phyloP scores from a whole-genome alignment of 2,797 vertebrate genomes.

The Fundulus diaphanus region DNA sequence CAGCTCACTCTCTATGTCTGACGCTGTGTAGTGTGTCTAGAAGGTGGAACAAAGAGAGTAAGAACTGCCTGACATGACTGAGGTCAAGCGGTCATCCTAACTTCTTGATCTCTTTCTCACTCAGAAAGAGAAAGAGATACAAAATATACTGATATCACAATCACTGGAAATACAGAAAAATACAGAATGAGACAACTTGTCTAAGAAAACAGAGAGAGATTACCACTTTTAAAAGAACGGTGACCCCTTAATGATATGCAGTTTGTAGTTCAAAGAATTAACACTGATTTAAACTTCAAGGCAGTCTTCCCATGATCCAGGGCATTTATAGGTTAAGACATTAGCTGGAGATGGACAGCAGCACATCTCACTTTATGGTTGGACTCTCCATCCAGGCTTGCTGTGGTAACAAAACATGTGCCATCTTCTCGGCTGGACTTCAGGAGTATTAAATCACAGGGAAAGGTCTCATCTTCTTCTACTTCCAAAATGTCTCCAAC shows the following conservation, averaged over 20 bases:
- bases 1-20: slow-evolving; percentile 87
- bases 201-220: not conserved
- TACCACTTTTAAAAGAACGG: too few species aligned
- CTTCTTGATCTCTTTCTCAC: slow-evolving; percentile 1
- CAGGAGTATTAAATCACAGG: slow-evolving; percentile 96
- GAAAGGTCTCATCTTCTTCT: slow-evolving; percentile 93
- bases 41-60: slow-evolving; percentile 29
- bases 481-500: slow-evolving; percentile 97
- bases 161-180: slow-evolving; percentile 1
- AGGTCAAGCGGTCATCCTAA: slow-evolving; percentile 33
- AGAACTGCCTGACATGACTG: slow-evolving; percentile 17
- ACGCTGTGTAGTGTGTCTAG: slow-evolving; percentile 94
- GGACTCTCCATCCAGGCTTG: slow-evolving; percentile 97
- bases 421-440: slow-evolving; percentile 88
- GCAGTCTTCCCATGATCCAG: not conserved
- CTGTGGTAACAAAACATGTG: slow-evolving; percentile 95
- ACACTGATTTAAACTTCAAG: not conserved
- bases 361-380: slow-evolving; percentile 90
- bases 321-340: not conserved
- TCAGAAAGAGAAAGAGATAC: not conserved
- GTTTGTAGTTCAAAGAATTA: not conserved
- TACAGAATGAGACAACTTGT: slow-evolving; percentile 1
- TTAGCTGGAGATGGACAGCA: not conserved
- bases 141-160: slow-evolving; percentile 4
- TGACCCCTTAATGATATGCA: not conserved